Evolutionary conservation across 64 coral and sea anemone genomes (phyloP).

Genomic region (Catalaphyllia jardinei): DNA sequence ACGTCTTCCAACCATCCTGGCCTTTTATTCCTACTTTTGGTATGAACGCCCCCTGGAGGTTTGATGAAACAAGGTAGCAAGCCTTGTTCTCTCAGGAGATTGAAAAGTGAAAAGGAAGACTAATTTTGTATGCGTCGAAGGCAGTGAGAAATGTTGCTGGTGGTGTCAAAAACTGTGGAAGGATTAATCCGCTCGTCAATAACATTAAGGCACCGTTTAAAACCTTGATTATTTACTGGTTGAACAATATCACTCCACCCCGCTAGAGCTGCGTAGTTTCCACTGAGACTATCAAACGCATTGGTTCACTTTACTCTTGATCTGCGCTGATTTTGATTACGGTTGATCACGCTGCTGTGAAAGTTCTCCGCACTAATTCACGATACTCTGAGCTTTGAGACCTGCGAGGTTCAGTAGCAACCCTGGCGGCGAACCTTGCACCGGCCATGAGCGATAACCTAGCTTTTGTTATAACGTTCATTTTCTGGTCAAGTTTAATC

Average conservation of each 20-base stretch:
- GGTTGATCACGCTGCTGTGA: neutral
- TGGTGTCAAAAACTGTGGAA: conserved; percentile 10
- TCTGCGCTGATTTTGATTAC: neutral
- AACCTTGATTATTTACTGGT: neutral
- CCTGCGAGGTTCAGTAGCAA: neutral
- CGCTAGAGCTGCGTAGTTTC: neutral
- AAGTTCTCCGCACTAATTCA: neutral
- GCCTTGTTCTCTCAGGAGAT: too few species aligned
- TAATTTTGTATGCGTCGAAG: neutral
- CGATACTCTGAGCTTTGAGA: neutral
- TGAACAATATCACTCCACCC: neutral
- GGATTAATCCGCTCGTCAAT: neutral
- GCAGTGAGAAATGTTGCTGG: neutral
- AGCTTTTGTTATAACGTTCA: neutral
- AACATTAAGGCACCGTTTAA: neutral
- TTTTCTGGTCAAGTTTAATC: conserved; percentile 17
- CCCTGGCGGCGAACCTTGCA: neutral
- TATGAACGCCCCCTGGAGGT: too few species aligned
- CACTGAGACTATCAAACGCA: neutral
- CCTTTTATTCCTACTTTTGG: neutral
- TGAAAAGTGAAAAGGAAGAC: neutral
- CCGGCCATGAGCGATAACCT: conserved; percentile 1
- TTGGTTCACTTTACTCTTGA: neutral
- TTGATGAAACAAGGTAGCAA: too few species aligned
- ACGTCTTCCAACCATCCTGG: too few species aligned